A percentile compares a stretch with the other conserved stretches of the same genome.
Conservation (phyloP, 1,140 invertebrate species). For the Vanessa atalanta region DNA sequence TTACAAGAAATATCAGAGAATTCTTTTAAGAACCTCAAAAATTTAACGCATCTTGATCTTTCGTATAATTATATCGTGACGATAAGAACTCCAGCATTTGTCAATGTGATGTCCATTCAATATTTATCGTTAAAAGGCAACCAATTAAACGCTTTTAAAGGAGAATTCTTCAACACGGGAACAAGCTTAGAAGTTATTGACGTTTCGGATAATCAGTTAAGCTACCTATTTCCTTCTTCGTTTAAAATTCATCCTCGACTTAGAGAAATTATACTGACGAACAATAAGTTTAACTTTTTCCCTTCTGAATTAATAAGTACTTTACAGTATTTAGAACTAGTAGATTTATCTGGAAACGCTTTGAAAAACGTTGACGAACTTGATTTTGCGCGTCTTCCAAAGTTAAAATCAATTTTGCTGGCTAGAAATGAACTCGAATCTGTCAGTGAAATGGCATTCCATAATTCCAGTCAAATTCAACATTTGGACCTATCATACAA, state of each 20-base stretch:
- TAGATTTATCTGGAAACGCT: slow-evolving; percentile 89
- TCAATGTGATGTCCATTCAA: slow-evolving; percentile 86
- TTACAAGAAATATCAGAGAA: slow-evolving; percentile 87
- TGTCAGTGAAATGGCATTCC: slow-evolving; percentile 92
- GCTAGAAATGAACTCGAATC: slow-evolving; percentile 88
- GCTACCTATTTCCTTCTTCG: slow-evolving; percentile 89
- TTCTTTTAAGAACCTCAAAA: slow-evolving; percentile 87
- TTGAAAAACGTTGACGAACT: slow-evolving; percentile 90
- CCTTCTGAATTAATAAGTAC: slow-evolving; percentile 89
- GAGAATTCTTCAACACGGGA: slow-evolving; percentile 88
- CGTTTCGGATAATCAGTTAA: slow-evolving; percentile 88
- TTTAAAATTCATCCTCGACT: slow-evolving; percentile 90
- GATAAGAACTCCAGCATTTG: slow-evolving; percentile 86
- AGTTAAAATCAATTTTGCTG: slow-evolving; percentile 85
- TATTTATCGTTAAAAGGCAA: slow-evolving; percentile 86
- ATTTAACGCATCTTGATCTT: slow-evolving; percentile 86
- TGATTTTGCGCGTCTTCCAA: slow-evolving; percentile 90
- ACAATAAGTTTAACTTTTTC: slow-evolving; percentile 91
- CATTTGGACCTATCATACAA: slow-evolving; percentile 89
- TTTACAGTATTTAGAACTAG: slow-evolving; percentile 86
- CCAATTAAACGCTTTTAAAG: slow-evolving; percentile 88
- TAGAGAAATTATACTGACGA: slow-evolving; percentile 84
- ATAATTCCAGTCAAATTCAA: slow-evolving; percentile 94
- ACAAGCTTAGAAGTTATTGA: slow-evolving; percentile 87
- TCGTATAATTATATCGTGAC: slow-evolving; percentile 89